Conservation (phyloP, 2,888 invertebrate genomes). For the Caenorhabditis doughertyi region DNA sequence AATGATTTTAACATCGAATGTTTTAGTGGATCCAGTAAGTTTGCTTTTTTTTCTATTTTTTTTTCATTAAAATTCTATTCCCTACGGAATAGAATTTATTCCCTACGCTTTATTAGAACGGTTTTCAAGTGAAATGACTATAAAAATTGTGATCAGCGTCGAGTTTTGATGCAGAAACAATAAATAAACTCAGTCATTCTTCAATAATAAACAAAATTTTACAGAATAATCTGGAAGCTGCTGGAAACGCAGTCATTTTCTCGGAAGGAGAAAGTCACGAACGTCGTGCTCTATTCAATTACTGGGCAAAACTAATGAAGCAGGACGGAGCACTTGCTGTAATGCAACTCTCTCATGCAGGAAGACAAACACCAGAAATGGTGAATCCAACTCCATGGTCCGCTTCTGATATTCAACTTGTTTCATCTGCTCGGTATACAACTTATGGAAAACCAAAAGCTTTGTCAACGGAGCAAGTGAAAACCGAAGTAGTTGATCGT, state of each 20-base stretch:
- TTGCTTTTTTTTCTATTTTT: neutral
- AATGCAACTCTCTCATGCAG: conserved; percentile 72
- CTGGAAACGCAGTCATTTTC: conserved; percentile 74
- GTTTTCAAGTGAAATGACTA: too few species aligned
- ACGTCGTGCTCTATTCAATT: conserved; percentile 44
- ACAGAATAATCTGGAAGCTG: conserved; percentile 69
- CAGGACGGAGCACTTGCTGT: conserved; percentile 68
- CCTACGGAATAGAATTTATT: too few species aligned
- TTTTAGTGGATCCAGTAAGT: conserved; percentile 61
- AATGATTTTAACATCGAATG: conserved; percentile 69
- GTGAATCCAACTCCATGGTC: conserved; percentile 69
- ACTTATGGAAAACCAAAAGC: conserved; percentile 71
- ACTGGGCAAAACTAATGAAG: conserved; percentile 60
- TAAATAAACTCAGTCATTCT: too few species aligned
- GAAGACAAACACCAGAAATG: conserved; percentile 71
- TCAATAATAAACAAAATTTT: too few species aligned
- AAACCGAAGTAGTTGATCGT: conserved; percentile 71
- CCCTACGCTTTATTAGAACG: too few species aligned
- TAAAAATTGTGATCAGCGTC: too few species aligned
- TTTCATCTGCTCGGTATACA: conserved; percentile 22
- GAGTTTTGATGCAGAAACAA: too few species aligned
- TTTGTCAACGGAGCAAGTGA: conserved; percentile 70
- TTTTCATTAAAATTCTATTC: too few species aligned
- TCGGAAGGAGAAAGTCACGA: conserved; percentile 63
- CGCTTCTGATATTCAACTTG: conserved; percentile 70